These are phyloP conservation scores for Drosophila acutilabella DNA, from an alignment of 2,888 invertebrate species.

Conservation along the genomic window DNA sequence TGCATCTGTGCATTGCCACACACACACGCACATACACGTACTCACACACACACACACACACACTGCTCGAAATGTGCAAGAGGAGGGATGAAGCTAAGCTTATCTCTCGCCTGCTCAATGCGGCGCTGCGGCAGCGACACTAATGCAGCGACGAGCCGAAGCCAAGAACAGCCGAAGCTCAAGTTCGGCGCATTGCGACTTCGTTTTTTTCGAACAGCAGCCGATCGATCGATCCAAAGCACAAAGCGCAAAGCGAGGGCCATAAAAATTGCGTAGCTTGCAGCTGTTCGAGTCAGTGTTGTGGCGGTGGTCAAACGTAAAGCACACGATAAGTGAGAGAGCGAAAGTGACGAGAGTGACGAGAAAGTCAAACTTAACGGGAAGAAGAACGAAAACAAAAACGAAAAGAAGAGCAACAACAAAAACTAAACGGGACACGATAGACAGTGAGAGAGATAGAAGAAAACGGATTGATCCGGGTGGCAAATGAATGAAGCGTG, in stretches of 20 bases:
- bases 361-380: conserved; percentile 15
- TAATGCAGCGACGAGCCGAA: conserved; percentile 32
- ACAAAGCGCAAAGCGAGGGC: conserved; percentile 9
- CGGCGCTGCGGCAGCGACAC: conserved; percentile 18
- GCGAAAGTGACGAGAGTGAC: neutral
- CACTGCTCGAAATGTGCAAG: conserved; percentile 32
- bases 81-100: conserved; percentile 25
- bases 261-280: conserved; percentile 71
- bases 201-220: conserved; percentile 15
- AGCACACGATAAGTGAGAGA: conserved; percentile 17
- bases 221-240: conserved; percentile 13
- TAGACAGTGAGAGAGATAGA: conserved; percentile 3
- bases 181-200: conserved; percentile 14
- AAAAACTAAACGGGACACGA: neutral
- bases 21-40: conserved; percentile 22
- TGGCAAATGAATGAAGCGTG: conserved; percentile 35
- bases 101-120: conserved; percentile 43
- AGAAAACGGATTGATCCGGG: conserved; percentile 23
- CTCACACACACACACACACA: conserved; percentile 25
- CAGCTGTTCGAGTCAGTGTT: conserved; percentile 73
- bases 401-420: neutral
- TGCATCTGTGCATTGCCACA: conserved; percentile 46
- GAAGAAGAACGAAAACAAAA: conserved; percentile 15
- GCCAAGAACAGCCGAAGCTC: conserved; percentile 43
- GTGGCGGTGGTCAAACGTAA: conserved; percentile 57